Conservation (phyloP, 2,797 vertebrate species). For the Aulostomus chinensis region DNA sequence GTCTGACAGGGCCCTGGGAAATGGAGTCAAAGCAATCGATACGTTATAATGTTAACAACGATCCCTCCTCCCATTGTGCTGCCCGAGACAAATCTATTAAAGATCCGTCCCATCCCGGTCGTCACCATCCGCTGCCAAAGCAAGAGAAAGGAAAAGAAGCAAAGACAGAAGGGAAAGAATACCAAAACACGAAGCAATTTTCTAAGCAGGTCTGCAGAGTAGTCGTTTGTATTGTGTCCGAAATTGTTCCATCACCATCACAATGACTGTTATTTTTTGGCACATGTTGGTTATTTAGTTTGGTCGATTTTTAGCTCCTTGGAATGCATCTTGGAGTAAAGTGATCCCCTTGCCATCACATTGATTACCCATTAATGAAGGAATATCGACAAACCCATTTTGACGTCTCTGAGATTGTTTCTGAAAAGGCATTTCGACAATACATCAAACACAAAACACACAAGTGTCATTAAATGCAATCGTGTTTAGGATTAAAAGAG, state of each 20-base stretch:
- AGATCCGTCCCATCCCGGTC: constrained; percentile 64
- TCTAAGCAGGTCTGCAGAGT: constrained; percentile 15
- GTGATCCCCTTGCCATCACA: constrained; percentile 38
- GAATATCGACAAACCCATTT: constrained; percentile 52
- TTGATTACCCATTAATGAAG: constrained; percentile 60
- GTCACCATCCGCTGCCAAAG: constrained; percentile 48
- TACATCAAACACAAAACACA: constrained; percentile 14
- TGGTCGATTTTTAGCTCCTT: constrained; percentile 53
- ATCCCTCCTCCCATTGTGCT: constrained; percentile 73
- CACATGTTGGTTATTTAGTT: constrained; percentile 37
- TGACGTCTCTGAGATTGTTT: constrained; percentile 26
- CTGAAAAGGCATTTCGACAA: constrained; percentile 30
- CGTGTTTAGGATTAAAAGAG: background rate
- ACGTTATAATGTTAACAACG: constrained; percentile 81
- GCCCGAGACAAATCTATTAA: constrained; percentile 76
- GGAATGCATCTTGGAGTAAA: constrained; percentile 41
- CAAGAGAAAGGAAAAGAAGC: constrained; percentile 11
- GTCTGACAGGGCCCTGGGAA: constrained; percentile 74
- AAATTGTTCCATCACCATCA: constrained; percentile 39
- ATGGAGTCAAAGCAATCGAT: constrained; percentile 77
- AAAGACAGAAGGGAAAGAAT: constrained; percentile 21
- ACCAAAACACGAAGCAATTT: constrained; percentile 47
- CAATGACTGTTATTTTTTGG: constrained; percentile 17
- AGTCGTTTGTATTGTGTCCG: constrained; percentile 29
- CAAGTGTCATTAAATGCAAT: constrained; percentile 10